A percentile compares a stretch with the other conserved stretches of the same genome.
These are phyloP conservation scores for Helicoverpa armigera DNA, from an alignment of 1,140 invertebrate genomes.

Conservation along the genomic window DNA sequence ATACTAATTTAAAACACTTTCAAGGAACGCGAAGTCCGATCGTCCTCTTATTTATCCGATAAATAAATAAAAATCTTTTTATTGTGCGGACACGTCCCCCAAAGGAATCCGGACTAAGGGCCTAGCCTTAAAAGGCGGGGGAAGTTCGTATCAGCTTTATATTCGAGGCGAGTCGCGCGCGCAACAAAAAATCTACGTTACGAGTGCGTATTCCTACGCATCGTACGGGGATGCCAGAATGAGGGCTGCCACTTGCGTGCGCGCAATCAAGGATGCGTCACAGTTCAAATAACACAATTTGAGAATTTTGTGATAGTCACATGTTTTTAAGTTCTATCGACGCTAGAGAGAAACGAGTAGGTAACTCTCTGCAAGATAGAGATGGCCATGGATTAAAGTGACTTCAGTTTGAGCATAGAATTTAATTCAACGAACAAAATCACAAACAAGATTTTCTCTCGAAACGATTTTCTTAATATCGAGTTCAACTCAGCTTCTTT, in stretches of 20 bases:
- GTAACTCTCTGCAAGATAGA: too few relatives aligned
- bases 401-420: too few relatives aligned
- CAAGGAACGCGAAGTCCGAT: conserved; percentile 54
- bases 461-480: too few relatives aligned
- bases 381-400: too few relatives aligned
- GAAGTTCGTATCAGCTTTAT: conserved; percentile 65
- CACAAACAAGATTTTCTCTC: too few relatives aligned
- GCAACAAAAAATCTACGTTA: conserved; percentile 62
- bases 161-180: conserved; percentile 52
- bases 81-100: conserved; percentile 73
- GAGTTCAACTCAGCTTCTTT: too few relatives aligned
- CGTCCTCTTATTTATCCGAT: conserved; percentile 55
- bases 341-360: too few relatives aligned
- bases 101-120: conserved; percentile 78
- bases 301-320: background rate
- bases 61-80: conserved; percentile 73
- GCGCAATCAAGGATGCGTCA: background rate
- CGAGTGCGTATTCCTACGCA: conserved; percentile 63
- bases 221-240: conserved; percentile 58
- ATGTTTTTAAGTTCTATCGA: too few relatives aligned
- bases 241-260: conserved; percentile 24
- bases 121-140: conserved; percentile 75
- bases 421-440: too few relatives aligned
- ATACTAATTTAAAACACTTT: conserved; percentile 58
- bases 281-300: background rate